These are phyloP conservation scores for Drosophila setifemur DNA, from an alignment of 1,140 invertebrate species.

Conservation along the genomic window DNA sequence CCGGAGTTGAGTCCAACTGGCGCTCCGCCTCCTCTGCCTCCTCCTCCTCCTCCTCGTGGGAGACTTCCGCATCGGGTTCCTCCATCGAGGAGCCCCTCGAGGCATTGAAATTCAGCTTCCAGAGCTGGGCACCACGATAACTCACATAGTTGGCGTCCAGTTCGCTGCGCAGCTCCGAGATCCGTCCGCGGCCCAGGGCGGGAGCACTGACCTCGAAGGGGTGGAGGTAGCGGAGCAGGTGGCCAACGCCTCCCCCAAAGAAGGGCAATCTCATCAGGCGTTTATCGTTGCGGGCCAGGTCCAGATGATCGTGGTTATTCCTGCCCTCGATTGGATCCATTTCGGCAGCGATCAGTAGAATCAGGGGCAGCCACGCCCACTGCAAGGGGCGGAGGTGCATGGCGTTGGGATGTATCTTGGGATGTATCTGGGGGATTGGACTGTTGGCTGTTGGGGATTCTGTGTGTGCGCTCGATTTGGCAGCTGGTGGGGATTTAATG, in stretches of 20 bases:
- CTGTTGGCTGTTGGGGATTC: not conserved
- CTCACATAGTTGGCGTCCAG: slow-evolving; percentile 72
- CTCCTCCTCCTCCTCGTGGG: slow-evolving; percentile 1
- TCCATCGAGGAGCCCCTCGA: slow-evolving; percentile 25
- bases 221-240: slow-evolving; percentile 61
- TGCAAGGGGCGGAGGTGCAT: not conserved
- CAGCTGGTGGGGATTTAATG: slow-evolving; percentile 20
- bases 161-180: slow-evolving; percentile 63
- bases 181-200: slow-evolving; percentile 13
- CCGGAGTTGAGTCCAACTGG: slow-evolving; percentile 25
- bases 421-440: not conserved
- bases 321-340: not conserved
- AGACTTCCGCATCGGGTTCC: not conserved
- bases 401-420: not conserved
- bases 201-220: slow-evolving; percentile 28
- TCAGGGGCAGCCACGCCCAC: not conserved
- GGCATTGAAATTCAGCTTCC: slow-evolving; percentile 74
- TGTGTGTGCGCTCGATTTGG: slow-evolving; percentile 19
- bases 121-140: slow-evolving; percentile 70
- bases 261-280: slow-evolving; percentile 44
- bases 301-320: not conserved
- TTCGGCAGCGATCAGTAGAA: not conserved
- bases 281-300: slow-evolving; percentile 22
- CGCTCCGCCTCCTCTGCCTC: not conserved
- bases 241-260: slow-evolving; percentile 68